Evolutionary conservation across 2,113 vertebrate species (phyloP).

Genomic region (Phoenicopterus ruber): DNA sequence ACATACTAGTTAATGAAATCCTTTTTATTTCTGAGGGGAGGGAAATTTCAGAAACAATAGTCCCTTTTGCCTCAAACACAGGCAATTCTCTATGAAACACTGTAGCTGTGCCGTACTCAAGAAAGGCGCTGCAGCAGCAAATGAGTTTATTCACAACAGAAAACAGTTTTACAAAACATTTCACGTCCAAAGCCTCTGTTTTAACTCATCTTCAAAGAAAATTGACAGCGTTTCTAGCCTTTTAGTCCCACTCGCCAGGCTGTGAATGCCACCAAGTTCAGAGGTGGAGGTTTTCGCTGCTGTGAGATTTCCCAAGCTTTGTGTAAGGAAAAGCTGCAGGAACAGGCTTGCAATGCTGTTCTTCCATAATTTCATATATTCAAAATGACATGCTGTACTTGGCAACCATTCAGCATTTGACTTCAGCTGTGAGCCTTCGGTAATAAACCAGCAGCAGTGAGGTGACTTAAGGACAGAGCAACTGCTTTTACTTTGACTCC

Average conservation of each 20-base stretch:
- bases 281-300: not conserved
- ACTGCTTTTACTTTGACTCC: not conserved
- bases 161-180: not conserved
- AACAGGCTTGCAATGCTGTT: slow-evolving; percentile 29
- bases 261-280: not conserved
- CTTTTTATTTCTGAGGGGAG: not conserved
- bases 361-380: slow-evolving; percentile 31
- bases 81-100: not conserved
- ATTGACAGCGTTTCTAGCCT: not conserved
- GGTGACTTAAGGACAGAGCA: slow-evolving; percentile 51
- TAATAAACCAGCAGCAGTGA: slow-evolving; percentile 23
- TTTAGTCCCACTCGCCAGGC: not conserved
- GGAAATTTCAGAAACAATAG: slow-evolving; percentile 1
- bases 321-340: slow-evolving; percentile 22
- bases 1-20: not conserved
- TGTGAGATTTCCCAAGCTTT: not conserved
- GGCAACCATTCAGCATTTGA: slow-evolving; percentile 34
- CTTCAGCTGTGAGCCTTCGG: slow-evolving; percentile 34
- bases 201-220: not conserved
- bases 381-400: slow-evolving; percentile 44
- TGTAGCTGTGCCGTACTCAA: not conserved
- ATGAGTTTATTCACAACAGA: not conserved
- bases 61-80: not conserved
- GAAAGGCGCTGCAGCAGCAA: not conserved
- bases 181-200: not conserved